phyloP scores from a whole-genome alignment of 2,888 invertebrate species.

The Smittia aterrima region DNA sequence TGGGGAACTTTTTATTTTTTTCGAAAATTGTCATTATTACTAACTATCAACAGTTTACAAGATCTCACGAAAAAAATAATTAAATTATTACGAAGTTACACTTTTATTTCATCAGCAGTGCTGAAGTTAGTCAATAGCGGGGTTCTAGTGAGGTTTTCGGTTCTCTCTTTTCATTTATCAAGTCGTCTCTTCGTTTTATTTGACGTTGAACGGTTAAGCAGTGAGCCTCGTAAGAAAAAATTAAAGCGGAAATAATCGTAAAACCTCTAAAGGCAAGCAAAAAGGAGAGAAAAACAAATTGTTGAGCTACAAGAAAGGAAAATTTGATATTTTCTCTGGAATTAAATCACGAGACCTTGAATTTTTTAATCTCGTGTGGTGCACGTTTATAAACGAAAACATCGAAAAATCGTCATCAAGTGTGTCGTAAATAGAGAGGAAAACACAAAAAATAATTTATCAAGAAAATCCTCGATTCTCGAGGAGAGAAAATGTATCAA shows the following conservation, averaged over 20 bases:
- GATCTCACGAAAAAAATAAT: too few species aligned
- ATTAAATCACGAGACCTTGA: background rate
- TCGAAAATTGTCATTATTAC: too few species aligned
- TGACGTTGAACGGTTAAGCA: background rate
- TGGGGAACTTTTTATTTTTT: background rate
- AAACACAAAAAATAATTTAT: background rate
- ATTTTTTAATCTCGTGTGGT: background rate
- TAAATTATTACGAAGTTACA: too few species aligned
- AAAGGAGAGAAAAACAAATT: background rate
- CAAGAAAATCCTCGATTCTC: background rate
- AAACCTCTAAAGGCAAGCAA: background rate
- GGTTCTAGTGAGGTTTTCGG: background rate
- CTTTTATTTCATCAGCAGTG: background rate
- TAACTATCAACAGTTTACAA: too few species aligned
- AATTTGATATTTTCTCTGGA: background rate
- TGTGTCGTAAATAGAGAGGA: background rate
- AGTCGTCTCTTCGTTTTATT: background rate
- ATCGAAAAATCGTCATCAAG: background rate
- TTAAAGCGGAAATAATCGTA: background rate
- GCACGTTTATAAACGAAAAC: conserved; percentile 11
- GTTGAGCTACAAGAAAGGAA: background rate
- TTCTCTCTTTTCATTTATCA: conserved; percentile 5
- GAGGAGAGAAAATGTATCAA: conserved; percentile 33
- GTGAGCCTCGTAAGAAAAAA: background rate
- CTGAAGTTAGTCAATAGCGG: background rate